phyloP scores from a whole-genome alignment of 2,113 vertebrate species.

The Chamaea fasciata region DNA sequence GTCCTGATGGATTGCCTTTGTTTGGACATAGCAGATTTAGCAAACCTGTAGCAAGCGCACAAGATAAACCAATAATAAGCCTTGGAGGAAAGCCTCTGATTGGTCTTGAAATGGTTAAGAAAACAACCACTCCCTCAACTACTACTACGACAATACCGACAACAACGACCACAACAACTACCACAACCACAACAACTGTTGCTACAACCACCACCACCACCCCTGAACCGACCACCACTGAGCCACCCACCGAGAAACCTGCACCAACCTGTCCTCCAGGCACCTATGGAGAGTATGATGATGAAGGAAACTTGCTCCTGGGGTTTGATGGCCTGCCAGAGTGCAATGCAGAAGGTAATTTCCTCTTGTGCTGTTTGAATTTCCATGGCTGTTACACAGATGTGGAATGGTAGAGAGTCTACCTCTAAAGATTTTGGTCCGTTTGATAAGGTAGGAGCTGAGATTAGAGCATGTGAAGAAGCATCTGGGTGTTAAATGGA shows the following conservation, averaged over 20 bases:
- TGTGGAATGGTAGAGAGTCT: neutral
- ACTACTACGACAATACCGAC: slow-evolving; percentile 58
- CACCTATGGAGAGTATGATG: slow-evolving; percentile 79
- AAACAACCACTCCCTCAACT: slow-evolving; percentile 70
- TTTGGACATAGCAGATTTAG: slow-evolving; percentile 91
- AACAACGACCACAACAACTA: slow-evolving; percentile 62
- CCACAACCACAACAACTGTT: slow-evolving; percentile 53
- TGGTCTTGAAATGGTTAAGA: slow-evolving; percentile 83
- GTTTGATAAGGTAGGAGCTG: neutral
- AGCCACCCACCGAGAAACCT: slow-evolving; percentile 65
- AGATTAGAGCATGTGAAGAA: neutral
- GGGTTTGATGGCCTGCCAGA: slow-evolving; percentile 78
- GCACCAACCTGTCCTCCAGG: slow-evolving; percentile 88
- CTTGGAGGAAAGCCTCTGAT: slow-evolving; percentile 91
- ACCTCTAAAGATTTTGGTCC: neutral
- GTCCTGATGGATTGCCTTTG: slow-evolving; percentile 89
- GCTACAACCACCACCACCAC: slow-evolving; percentile 69
- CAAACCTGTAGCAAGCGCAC: slow-evolving; percentile 88
- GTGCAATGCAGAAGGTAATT: slow-evolving; percentile 87
- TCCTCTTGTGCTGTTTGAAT: neutral
- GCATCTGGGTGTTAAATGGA: neutral
- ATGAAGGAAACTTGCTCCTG: slow-evolving; percentile 78
- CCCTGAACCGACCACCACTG: slow-evolving; percentile 70
- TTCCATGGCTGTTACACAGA: neutral
- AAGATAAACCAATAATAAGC: slow-evolving; percentile 87